These are phyloP conservation scores for Ctenodactylus gundi DNA, from an alignment of 2,113 vertebrate species.

Conservation along the genomic window DNA sequence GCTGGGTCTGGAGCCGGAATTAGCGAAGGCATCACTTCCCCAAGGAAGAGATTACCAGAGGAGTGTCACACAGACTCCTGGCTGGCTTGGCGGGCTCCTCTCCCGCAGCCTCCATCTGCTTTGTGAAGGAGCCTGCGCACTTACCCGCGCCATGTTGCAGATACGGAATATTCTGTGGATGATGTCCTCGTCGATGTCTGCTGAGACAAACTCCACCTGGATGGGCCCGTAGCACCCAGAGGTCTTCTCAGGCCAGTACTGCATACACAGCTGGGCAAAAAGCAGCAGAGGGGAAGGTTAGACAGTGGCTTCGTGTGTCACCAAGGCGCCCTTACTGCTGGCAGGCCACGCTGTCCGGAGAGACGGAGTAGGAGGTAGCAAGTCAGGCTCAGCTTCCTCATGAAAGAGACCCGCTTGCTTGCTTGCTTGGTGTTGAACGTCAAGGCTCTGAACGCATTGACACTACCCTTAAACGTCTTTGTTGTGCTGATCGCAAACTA, in stretches of 20 bases:
- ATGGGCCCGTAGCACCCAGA: conserved; percentile 97
- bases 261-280: conserved; percentile 92
- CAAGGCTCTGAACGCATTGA: neutral
- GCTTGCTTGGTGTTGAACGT: neutral
- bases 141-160: conserved; percentile 98
- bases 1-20: neutral
- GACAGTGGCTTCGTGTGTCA: neutral
- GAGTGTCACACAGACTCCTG: neutral
- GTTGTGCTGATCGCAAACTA: neutral
- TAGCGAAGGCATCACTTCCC: neutral
- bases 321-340: neutral
- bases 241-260: conserved; percentile 99
- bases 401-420: neutral
- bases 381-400: neutral
- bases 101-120: conserved; percentile 1
- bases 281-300: accelerated
- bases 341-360: neutral
- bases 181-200: conserved; percentile 97
- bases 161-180: conserved; percentile 99
- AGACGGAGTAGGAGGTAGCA: neutral
- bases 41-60: neutral
- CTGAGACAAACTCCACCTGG: conserved; percentile 98
- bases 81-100: neutral
- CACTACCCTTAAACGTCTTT: neutral
- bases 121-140: neutral